Base-by-base conservation (phyloP, 2,797 vertebrate species). In the Sebastes cheni region DNA sequence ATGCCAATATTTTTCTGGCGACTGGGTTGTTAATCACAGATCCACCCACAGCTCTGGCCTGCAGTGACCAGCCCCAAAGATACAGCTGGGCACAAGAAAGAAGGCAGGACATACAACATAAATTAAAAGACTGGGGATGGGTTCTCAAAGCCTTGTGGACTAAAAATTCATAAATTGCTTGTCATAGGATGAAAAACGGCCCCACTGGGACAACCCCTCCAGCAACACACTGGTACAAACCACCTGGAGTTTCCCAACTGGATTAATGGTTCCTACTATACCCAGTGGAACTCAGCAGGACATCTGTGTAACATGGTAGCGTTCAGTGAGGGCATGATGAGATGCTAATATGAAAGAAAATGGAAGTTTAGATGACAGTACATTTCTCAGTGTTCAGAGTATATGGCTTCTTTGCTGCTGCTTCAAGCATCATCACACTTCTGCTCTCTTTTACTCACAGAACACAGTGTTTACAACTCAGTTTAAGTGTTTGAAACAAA, bases 151-250 rank as follows among this genome's bases (percentile, higher is more conserved):
- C 72, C 42, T 70, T 42, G 14, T 18, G 25, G 64, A 67, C 42
- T 71, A 72, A 67, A 74, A 76, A 60, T 55, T 75, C 14, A 68
- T 72, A 77, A 62, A 82, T 32, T 79, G 39, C 36, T 73, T 82
- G 46, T 84, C 75, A 59, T 2, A 14, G 16, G 27, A 82, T 82
- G 83, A 84, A 73, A 67, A 84, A 79, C 67, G 60, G 36, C 55
- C 71, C 60, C 55, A 62, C 25, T 70, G 64, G 71, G 64, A 71
- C 12, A 25, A 8, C 8, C 30, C 77, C 74, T 82, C n/a, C 34
- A 70, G 81, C 75, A 59, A 67, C 8, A 16, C 11, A 64, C 68
- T 27, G 58, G 36, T 65, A 54, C 67, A 1, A 75, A 77, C 59
- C 74, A 80, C 74, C 83, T 82, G 74, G 74, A 74, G 60, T 68